A percentile compares a stretch with the other conserved stretches of the same genome.
phyloP scores from a whole-genome alignment of 2,888 invertebrate species.

The Fragum sueziense region DNA sequence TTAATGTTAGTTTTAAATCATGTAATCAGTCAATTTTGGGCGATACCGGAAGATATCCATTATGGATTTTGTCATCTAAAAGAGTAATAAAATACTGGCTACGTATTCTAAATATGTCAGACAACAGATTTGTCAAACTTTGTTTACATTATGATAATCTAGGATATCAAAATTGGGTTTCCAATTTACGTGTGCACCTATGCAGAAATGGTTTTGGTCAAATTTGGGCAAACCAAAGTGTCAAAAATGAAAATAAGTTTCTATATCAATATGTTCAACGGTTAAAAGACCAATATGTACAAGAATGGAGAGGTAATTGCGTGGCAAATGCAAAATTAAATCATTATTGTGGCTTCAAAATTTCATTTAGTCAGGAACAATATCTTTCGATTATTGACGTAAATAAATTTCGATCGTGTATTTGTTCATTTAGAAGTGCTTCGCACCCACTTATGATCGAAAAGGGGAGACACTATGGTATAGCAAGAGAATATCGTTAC shows the following conservation, averaged over 20 bases:
- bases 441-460: background rate
- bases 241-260: background rate
- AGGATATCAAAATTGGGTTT: constrained; percentile 16
- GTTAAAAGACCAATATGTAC: constrained; percentile 6
- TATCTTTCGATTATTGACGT: background rate
- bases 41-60: constrained; percentile 17
- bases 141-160: constrained; percentile 24
- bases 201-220: constrained; percentile 23
- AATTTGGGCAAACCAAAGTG: background rate
- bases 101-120: background rate
- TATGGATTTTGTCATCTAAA: constrained; percentile 16
- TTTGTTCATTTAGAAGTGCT: background rate
- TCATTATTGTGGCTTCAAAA: background rate
- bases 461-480: background rate
- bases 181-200: constrained; percentile 1
- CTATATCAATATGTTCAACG: constrained; percentile 9
- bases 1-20: background rate
- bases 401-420: background rate
- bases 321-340: no score
- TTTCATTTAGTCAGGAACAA: background rate
- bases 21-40: constrained; percentile 19
- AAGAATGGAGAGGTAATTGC: background rate
- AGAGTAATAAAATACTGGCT: constrained; percentile 27
- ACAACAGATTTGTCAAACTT: constrained; percentile 6
- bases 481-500: background rate